Base-by-base conservation (phyloP, 2,113 vertebrate species). In the Neomonachus schauinslandi region DNA sequence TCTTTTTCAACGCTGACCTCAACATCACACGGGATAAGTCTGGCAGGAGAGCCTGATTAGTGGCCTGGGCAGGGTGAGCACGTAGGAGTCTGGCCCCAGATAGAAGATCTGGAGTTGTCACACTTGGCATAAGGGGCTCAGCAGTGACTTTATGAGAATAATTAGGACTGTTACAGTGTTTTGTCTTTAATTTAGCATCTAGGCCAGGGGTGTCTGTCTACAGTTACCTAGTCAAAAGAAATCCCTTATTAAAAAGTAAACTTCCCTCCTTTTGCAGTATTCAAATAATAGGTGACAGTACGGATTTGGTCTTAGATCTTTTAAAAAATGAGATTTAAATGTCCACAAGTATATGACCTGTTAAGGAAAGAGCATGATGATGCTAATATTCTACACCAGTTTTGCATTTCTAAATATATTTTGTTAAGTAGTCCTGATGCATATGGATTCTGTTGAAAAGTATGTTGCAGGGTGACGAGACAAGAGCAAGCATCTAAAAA, bases 101-200 rank as follows among this genome's bases (percentile, higher is more conserved):
- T 5, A 33, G 28, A 61, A n/a, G 21, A 33, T n/a, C 85, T 21
- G 22, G 33, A 88, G 26, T 28, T 57, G 33, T 63, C 39, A 72
- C 22, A 33, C 31, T 59, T 74, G 46, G 65, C 59, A 21, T 26
- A 77, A 76, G 84, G 65, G 36, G 46, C 79, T 51, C 77, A 89
- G 90, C 55, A 33, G 59, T 69, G 72, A 33, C 83, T 79, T 79
- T 42, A 16, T 79, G 59, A 89, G 13, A 86, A 42, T 79, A 59
- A 42, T 87, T 81, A 42, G 57, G 55, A 91, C 76, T 69, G 65
- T 31, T 61, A 51, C 0, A 95, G 49, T 5, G 12, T 91, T 90
- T 39, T 39, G 39, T 72, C 59, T 97, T 97, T 91, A 91, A 85
- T 79, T 97, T 74, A 96, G 57, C 84, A 85, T 86, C 57, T 51